Evolutionary conservation across 1,140 invertebrate species (phyloP).

Genomic region (Grapholita molesta): DNA sequence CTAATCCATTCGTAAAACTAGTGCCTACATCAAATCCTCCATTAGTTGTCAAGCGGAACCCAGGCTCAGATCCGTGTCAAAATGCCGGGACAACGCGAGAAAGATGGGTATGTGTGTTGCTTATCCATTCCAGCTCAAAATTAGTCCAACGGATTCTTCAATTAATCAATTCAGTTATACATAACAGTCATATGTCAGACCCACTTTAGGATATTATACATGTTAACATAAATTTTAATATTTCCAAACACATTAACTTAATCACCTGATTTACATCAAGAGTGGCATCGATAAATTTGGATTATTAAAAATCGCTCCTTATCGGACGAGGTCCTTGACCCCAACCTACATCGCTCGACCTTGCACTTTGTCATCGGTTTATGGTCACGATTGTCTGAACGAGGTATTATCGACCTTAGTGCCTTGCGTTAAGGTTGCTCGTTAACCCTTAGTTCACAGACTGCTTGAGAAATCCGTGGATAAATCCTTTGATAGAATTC

Average conservation of each 20-base stretch:
- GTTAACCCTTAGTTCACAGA: neutral
- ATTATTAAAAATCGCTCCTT: neutral
- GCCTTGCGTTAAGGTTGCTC: neutral
- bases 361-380: neutral
- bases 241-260: neutral
- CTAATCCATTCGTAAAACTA: too few species aligned
- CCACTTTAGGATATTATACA: neutral
- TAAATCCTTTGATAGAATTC: too few species aligned
- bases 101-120: too few species aligned
- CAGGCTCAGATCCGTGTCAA: too few species aligned
- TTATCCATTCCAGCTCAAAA: too few species aligned
- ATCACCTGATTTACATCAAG: neutral
- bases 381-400: neutral
- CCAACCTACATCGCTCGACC: neutral
- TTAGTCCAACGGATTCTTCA: too few species aligned
- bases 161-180: neutral
- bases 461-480: too few species aligned
- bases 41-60: too few species aligned
- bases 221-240: neutral
- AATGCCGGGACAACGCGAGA: too few species aligned
- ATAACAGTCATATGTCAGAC: neutral
- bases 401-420: neutral
- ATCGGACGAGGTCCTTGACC: neutral
- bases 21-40: too few species aligned
- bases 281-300: neutral